Conservation (phyloP, 2,888 invertebrate species). For the Synanthedon formicaeformis region DNA sequence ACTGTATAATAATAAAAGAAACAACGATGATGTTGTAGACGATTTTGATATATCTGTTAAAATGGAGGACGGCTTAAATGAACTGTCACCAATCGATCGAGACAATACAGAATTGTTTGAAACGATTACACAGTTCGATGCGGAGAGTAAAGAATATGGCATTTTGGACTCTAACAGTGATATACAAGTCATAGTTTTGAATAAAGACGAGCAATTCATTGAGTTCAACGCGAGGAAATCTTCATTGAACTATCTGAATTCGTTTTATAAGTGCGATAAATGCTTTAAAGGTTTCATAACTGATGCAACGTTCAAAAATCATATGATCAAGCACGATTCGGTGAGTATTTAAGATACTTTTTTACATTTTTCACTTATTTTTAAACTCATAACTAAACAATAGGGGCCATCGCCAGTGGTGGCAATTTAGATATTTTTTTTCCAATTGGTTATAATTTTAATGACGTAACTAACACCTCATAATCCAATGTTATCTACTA, state of each 20-base stretch:
- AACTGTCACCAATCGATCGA: not conserved
- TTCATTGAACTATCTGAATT: slow-evolving; percentile 36
- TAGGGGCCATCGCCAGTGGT: no score
- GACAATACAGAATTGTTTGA: not conserved
- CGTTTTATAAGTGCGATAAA: slow-evolving; percentile 40
- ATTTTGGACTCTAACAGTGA: not conserved
- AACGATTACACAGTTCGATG: not conserved
- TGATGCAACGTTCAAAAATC: slow-evolving; percentile 36
- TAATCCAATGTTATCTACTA: no score
- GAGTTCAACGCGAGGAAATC: slow-evolving; percentile 32
- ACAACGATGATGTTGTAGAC: not conserved
- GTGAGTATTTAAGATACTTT: slow-evolving; percentile 19
- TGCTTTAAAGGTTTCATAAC: slow-evolving; percentile 52
- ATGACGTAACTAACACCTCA: no score
- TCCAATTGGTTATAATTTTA: no score
- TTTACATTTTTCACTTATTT: not conserved
- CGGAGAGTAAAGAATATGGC: not conserved
- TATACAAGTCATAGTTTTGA: slow-evolving; percentile 12
- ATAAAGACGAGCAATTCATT: slow-evolving; percentile 33
- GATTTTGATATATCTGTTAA: not conserved
- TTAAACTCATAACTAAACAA: not conserved
- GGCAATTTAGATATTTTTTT: no score
- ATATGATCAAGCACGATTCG: slow-evolving; percentile 42
- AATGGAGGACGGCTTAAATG: not conserved
- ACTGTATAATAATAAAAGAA: not conserved